Percentiles rank a stretch among this genome's conserved stretches.
Evolutionary conservation across 2,888 invertebrate genomes (phyloP).

Genomic region (Congeria kusceri): DNA sequence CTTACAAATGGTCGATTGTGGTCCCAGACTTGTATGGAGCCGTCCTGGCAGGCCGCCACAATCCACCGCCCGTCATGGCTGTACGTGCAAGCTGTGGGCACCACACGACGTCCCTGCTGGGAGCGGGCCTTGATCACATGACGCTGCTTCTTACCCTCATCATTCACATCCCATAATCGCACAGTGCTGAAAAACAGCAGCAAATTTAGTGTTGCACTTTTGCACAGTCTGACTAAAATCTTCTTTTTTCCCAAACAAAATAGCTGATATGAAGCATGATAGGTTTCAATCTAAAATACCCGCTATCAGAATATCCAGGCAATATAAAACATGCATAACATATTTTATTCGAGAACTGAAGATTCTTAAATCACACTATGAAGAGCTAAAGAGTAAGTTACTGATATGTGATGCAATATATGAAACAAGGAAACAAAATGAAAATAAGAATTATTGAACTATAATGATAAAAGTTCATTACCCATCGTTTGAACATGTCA

Average conservation of each 20-base stretch:
- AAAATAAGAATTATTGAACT: no score
- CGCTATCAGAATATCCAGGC: neutral
- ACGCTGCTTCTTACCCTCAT: constrained; percentile 89
- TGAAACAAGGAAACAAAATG: no score
- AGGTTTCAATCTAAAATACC: neutral
- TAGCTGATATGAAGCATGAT: no score
- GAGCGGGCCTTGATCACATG: constrained; percentile 92
- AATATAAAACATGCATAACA: no score
- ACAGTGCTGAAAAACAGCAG: constrained; percentile 90
- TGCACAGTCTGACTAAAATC: no score
- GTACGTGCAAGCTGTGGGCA: constrained; percentile 93
- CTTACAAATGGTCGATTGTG: constrained; percentile 92
- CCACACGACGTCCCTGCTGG: constrained; percentile 91
- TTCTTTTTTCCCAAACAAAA: no score
- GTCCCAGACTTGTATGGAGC: constrained; percentile 99
- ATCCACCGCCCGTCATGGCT: constrained; percentile 94
- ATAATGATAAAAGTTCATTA: constrained; percentile 63
- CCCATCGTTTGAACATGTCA: constrained; percentile 97
- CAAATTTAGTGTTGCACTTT: no score
- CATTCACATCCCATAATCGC: constrained; percentile 94
- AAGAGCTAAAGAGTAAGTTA: no score
- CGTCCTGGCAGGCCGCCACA: constrained; percentile 96
- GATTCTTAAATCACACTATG: no score
- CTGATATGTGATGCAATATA: no score
- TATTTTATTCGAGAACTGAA: no score